These are phyloP conservation scores for Lutraria rhynchaena DNA, from an alignment of 1,140 invertebrate species.

Conservation along the genomic window DNA sequence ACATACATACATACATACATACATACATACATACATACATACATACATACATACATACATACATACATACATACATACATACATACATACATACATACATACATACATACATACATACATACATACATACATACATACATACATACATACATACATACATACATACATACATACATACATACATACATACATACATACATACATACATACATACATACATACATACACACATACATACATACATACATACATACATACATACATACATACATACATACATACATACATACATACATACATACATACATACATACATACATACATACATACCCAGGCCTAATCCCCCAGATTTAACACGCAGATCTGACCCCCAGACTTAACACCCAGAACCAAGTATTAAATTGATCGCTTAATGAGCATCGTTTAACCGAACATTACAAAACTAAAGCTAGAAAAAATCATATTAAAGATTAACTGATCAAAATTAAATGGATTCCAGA, in stretches of 20 bases:
- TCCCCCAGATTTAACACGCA: neutral
- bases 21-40: slow-evolving; percentile 11
- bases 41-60: slow-evolving; percentile 22
- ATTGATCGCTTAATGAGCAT: neutral
- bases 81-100: slow-evolving; percentile 27
- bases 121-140: slow-evolving; percentile 32
- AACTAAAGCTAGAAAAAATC: neutral
- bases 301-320: slow-evolving; percentile 23
- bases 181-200: slow-evolving; percentile 9
- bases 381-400: neutral
- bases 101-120: slow-evolving; percentile 21
- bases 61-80: slow-evolving; percentile 8
- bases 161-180: slow-evolving; percentile 39
- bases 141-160: slow-evolving; percentile 32
- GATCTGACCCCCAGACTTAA: neutral
- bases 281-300: slow-evolving; percentile 7
- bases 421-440: neutral
- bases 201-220: slow-evolving; percentile 1
- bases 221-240: neutral
- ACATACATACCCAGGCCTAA: neutral
- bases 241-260: neutral
- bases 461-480: neutral
- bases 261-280: slow-evolving; percentile 2
- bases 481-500: neutral
- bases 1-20: slow-evolving; percentile 15